phyloP scores from a whole-genome alignment of 2,888 invertebrate genomes.

The Hypselothyrea guttata region DNA sequence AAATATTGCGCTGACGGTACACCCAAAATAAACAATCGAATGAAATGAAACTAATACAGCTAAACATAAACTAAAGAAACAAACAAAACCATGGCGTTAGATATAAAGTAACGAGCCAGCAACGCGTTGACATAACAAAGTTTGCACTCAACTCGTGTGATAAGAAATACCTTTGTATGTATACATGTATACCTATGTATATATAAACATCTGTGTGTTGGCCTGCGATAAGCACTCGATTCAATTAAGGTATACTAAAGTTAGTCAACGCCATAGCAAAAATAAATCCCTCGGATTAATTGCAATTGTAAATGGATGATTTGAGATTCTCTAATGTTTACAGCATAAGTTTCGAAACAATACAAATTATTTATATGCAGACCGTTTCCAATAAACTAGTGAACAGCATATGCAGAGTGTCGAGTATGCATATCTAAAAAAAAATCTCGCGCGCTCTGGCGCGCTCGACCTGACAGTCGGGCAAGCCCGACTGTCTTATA shows the following conservation, averaged over 20 bases:
- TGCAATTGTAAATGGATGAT: background rate
- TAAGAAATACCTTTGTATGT: conserved; percentile 50
- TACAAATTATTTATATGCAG: no score
- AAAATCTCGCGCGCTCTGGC: no score
- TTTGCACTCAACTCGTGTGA: conserved; percentile 49
- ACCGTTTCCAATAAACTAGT: no score
- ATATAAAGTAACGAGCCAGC: conserved; percentile 17
- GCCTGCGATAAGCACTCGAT: conserved; percentile 49
- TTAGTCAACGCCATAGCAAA: conserved; percentile 57
- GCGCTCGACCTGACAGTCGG: no score
- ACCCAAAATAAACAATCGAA: conserved; percentile 33
- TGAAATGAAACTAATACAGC: conserved; percentile 18
- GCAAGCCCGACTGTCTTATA: no score
- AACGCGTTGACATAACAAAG: conserved; percentile 50
- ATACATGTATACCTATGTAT: conserved; percentile 1
- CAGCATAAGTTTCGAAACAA: no score
- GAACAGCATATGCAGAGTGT: no score
- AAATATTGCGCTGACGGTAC: conserved; percentile 19
- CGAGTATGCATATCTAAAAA: no score
- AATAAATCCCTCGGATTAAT: background rate
- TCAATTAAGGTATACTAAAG: conserved; percentile 56
- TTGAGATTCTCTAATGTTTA: no score
- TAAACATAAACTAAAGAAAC: conserved; percentile 16
- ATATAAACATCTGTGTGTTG: conserved; percentile 16
- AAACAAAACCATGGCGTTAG: conserved; percentile 14